Conservation (phyloP, 2,113 vertebrate species). For the Tragelaphus buxtoni region DNA sequence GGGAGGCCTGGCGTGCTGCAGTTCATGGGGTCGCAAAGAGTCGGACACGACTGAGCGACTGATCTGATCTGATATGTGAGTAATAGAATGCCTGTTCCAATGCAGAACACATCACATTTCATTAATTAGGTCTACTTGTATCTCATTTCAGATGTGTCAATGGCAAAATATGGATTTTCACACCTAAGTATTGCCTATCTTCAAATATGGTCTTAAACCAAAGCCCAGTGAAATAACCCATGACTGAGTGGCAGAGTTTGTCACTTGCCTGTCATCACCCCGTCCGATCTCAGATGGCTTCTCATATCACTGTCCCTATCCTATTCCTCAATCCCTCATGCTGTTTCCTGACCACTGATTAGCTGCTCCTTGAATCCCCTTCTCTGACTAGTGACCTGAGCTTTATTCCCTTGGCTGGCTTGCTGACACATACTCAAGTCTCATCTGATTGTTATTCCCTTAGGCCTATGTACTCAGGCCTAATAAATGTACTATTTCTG, state of each 20-base stretch:
- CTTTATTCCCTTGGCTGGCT: background rate
- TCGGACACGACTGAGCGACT: rapidly evolving
- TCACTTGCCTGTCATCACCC: background rate
- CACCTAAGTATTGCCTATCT: background rate
- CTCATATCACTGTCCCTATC: no score
- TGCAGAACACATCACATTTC: background rate
- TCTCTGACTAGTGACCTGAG: background rate
- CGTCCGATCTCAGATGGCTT: no score
- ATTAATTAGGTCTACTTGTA: background rate
- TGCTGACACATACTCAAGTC: background rate
- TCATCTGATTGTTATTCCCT: background rate
- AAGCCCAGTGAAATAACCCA: background rate
- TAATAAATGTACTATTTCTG: background rate
- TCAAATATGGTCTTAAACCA: background rate
- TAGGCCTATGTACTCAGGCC: background rate
- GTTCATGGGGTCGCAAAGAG: no score
- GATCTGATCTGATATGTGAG: background rate
- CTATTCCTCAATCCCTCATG: background rate
- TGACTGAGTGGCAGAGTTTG: background rate
- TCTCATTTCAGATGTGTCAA: background rate
- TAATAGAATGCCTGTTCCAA: background rate
- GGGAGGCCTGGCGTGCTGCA: no score
- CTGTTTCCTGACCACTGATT: background rate
- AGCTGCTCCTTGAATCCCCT: background rate
- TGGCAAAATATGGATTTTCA: background rate